These are phyloP conservation scores for Cantharis nigra DNA, from an alignment of 2,888 invertebrate genomes.

Conservation along the genomic window DNA sequence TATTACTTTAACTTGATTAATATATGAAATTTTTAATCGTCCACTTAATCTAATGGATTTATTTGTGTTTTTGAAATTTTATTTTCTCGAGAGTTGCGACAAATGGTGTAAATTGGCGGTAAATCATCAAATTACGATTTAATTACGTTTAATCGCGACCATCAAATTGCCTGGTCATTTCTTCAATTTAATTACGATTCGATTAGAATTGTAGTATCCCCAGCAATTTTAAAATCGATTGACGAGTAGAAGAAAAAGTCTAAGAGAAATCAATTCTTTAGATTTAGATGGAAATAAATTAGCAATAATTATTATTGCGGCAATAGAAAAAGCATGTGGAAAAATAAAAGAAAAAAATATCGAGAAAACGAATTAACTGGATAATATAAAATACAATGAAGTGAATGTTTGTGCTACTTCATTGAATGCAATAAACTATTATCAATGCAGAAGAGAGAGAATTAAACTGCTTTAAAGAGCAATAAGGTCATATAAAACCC, in stretches of 20 bases:
- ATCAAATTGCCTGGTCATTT: background rate
- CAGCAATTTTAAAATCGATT: no score
- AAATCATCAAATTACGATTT: background rate
- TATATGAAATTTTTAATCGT: background rate
- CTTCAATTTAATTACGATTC: background rate
- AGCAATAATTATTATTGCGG: background rate
- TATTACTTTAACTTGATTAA: background rate
- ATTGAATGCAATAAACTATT: slow-evolving; percentile 20
- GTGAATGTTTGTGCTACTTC: slow-evolving; percentile 26
- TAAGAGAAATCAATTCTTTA: background rate
- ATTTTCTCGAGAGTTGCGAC: background rate
- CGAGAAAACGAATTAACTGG: slow-evolving; percentile 10
- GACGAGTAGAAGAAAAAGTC: no score
- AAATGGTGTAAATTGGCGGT: background rate
- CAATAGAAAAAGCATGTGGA: background rate
- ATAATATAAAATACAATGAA: slow-evolving; percentile 17
- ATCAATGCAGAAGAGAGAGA: slow-evolving; percentile 8
- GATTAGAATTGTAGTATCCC: background rate
- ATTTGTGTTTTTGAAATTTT: background rate
- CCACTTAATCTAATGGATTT: background rate
- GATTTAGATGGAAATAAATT: background rate
- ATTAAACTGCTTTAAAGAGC: slow-evolving; percentile 5
- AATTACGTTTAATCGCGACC: background rate
- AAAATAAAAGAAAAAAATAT: slow-evolving; percentile 3
- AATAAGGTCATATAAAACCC: slow-evolving; percentile 7